Percentiles rank a stretch among this genome's conserved stretches.
phyloP scores from a whole-genome alignment of 1,140 invertebrate genomes.

The Episyrphus balteatus region DNA sequence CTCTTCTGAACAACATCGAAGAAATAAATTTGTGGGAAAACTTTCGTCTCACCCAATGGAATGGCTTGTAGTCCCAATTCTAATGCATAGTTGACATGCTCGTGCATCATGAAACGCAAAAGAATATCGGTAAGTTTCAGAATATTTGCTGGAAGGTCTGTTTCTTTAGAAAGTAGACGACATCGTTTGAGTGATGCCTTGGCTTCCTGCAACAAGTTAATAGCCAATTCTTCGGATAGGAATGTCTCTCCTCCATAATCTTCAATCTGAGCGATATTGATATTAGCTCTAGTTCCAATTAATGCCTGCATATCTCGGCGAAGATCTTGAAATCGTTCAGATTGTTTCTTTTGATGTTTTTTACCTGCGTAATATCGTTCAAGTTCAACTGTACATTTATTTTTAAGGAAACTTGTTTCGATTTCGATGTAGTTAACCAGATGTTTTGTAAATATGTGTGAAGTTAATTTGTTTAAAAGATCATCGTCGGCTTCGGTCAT shows the following conservation, averaged over 20 bases:
- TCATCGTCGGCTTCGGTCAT: constrained; percentile 72
- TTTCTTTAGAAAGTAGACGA: constrained; percentile 66
- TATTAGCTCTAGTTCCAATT: constrained; percentile 80
- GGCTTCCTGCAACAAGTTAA: constrained; percentile 82
- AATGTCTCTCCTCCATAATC: constrained; percentile 97
- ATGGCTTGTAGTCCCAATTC: constrained; percentile 86
- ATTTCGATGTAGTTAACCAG: constrained; percentile 58
- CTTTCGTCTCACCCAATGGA: constrained; percentile 78
- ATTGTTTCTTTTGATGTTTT: constrained; percentile 88
- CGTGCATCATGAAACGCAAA: constrained; percentile 73
- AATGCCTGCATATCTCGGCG: constrained; percentile 87
- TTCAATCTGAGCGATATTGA: constrained; percentile 87
- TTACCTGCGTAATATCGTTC: constrained; percentile 86
- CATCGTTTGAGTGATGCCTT: constrained; percentile 86
- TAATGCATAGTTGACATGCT: constrained; percentile 93
- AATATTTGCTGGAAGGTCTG: constrained; percentile 70
- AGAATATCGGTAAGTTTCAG: constrained; percentile 78
- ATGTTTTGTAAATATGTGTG: constrained; percentile 73
- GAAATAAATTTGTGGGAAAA: constrained; percentile 79
- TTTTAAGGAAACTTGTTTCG: constrained; percentile 66
- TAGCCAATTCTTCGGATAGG: constrained; percentile 91
- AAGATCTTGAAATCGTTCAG: constrained; percentile 74
- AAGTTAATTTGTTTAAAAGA: constrained; percentile 68
- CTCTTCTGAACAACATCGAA: constrained; percentile 89
- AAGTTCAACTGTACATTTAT: constrained; percentile 61